Percentiles rank a stretch among this genome's conserved stretches.
Conservation (phyloP, 2,797 vertebrate species). For the Telmatherina bonti region DNA sequence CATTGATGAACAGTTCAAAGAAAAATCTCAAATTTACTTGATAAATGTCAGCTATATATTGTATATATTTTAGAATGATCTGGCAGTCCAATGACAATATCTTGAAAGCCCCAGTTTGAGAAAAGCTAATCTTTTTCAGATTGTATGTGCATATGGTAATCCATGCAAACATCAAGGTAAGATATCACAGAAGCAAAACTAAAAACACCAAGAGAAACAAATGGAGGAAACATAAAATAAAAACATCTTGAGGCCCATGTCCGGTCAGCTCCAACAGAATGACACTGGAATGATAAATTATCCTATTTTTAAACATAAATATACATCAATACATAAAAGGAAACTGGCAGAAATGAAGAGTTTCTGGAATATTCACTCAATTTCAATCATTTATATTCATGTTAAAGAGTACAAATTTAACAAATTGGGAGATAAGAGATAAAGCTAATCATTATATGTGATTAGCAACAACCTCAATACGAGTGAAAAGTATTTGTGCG, state of each 20-base stretch:
- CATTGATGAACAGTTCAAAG: too few relatives aligned
- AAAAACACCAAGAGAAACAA: constrained; percentile 12
- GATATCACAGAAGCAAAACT: constrained; percentile 3
- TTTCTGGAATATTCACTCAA: constrained; percentile 15
- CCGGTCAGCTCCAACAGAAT: constrained; percentile 36
- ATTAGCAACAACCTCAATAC: constrained; percentile 19
- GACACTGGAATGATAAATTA: constrained; percentile 40
- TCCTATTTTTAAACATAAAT: background rate
- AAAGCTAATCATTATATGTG: background rate
- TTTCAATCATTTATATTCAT: constrained; percentile 22
- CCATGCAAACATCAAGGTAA: background rate
- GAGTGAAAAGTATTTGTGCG: constrained; percentile 38
- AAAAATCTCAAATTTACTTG: too few relatives aligned
- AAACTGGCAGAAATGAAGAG: constrained; percentile 10
- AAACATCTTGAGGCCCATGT: constrained; percentile 27
- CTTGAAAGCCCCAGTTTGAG: too few relatives aligned
- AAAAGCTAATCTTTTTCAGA: background rate
- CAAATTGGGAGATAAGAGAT: background rate
- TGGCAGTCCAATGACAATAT: too few relatives aligned
- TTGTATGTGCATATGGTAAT: background rate
- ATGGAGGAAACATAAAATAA: constrained; percentile 28
- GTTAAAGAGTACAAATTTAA: background rate
- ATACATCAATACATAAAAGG: background rate
- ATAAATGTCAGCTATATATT: too few relatives aligned
- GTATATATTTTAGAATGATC: too few relatives aligned